Evolutionary conservation across 2,888 invertebrate species (phyloP).

Genomic region (Coelinius sp.): DNA sequence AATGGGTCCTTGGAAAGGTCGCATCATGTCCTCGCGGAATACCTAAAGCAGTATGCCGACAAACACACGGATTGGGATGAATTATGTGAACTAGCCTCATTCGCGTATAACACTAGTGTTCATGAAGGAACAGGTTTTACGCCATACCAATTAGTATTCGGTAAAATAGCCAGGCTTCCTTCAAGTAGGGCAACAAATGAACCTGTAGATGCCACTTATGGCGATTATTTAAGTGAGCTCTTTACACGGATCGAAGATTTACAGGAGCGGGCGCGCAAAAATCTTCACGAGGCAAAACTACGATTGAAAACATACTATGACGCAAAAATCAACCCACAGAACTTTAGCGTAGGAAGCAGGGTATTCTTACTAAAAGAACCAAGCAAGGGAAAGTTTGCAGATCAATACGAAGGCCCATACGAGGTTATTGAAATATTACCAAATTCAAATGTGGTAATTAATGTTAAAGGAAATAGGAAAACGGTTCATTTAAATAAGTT

Average conservation of each 20-base stretch:
- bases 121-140: conserved; percentile 43
- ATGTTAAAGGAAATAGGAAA: conserved; percentile 8
- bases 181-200: conserved; percentile 25
- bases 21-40: conserved; percentile 44
- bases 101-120: conserved; percentile 22
- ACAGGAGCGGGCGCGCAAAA: background rate
- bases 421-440: conserved; percentile 20
- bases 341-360: background rate
- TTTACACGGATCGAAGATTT: conserved; percentile 1
- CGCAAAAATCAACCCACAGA: background rate
- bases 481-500: background rate
- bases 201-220: conserved; percentile 15
- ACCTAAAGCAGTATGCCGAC: no score
- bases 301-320: conserved; percentile 23
- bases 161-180: conserved; percentile 37
- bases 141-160: conserved; percentile 44
- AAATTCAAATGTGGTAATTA: conserved; percentile 30
- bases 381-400: conserved; percentile 30
- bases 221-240: conserved; percentile 20
- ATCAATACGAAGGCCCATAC: conserved; percentile 38
- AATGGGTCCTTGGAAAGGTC: conserved; percentile 43
- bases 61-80: conserved; percentile 36
- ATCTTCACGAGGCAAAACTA: conserved; percentile 10
- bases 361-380: conserved; percentile 38
- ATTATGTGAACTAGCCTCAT: conserved; percentile 38